Evolutionary conservation across 1,140 invertebrate genomes (phyloP).

Genomic region (Rhagoletis pomonella): DNA sequence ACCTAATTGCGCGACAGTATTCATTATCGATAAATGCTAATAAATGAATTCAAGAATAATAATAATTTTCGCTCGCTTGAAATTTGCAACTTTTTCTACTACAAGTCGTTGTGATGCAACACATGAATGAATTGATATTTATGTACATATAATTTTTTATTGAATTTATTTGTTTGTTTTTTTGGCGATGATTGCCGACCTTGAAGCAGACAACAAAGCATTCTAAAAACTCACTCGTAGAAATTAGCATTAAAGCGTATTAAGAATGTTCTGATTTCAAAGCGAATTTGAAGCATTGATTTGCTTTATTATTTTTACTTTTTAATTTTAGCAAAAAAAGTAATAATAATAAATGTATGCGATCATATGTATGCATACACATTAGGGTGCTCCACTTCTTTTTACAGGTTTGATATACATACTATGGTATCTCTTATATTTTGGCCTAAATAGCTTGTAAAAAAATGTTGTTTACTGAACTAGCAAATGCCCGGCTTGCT

Average conservation of each 20-base stretch:
- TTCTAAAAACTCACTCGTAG: not conserved
- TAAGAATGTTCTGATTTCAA: slow-evolving; percentile 11
- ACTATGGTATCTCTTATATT: too few species aligned
- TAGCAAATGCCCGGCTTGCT: too few species aligned
- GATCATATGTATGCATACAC: not conserved
- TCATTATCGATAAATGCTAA: not conserved
- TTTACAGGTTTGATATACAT: too few species aligned
- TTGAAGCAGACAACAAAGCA: slow-evolving; percentile 7
- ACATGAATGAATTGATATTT: slow-evolving; percentile 23
- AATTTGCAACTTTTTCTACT: not conserved
- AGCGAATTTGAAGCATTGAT: not conserved
- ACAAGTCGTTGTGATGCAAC: not conserved
- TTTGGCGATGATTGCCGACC: not conserved
- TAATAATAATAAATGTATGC: not conserved
- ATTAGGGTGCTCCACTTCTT: too few species aligned
- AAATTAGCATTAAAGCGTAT: slow-evolving; percentile 5
- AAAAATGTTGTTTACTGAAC: too few species aligned
- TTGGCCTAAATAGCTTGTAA: too few species aligned
- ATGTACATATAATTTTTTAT: not conserved
- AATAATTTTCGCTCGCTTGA: not conserved
- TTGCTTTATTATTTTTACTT: not conserved
- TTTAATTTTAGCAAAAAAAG: not conserved
- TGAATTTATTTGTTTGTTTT: too few species aligned
- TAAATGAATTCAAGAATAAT: not conserved
- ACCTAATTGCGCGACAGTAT: not conserved